Base-by-base conservation (phyloP, 2,888 invertebrate species). In the Cotesia congregata region DNA sequence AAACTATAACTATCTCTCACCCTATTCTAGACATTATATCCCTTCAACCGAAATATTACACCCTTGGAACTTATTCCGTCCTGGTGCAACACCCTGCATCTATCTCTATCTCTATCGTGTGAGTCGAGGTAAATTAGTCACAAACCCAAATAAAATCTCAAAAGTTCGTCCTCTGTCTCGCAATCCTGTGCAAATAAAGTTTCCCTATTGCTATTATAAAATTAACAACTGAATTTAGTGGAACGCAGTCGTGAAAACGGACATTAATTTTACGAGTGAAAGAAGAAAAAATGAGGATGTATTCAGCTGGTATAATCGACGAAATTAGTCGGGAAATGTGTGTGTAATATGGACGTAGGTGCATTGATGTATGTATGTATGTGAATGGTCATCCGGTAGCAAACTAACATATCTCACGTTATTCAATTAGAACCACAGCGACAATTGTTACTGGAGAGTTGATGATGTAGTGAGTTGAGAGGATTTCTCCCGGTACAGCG, bases 381-480 rank as follows among this genome's bases (percentile, higher is more conserved):
- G 67, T 64, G 71, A 71, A 77, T 74, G 77, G 77, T 77, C 76
- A 77, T 79, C 76, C 76, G 76, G 67, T 70, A 38, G 38, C 68
- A 38, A 39, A 50, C 74, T 72, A 74, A 74, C 76, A 76, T 77
- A 74, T 77, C 79, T 77, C 79, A 77, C 79, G 77, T 79, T 77
- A 79, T 79, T 79, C 76, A 79, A 79, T 79, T 79, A 79, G 77
- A 77, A 72, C 38, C 68, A 59, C 72, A 69, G 72, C 67, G 75
- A 79, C 78, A 79, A 79, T 79, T 65, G 74, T 70, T 50, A 50
- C 50, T 50, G 9, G 50, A 50, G 50, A 50, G 50, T 50, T 50
- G 9, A 50, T 50, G 50, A 67, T 64, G 62, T 62, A 30, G 75
- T 70, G 41, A 68, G 67, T 61, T 77, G 77, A 75, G 74, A 75